Conservation (phyloP, 1,140 invertebrate species). For the Eubasilissa regina region DNA sequence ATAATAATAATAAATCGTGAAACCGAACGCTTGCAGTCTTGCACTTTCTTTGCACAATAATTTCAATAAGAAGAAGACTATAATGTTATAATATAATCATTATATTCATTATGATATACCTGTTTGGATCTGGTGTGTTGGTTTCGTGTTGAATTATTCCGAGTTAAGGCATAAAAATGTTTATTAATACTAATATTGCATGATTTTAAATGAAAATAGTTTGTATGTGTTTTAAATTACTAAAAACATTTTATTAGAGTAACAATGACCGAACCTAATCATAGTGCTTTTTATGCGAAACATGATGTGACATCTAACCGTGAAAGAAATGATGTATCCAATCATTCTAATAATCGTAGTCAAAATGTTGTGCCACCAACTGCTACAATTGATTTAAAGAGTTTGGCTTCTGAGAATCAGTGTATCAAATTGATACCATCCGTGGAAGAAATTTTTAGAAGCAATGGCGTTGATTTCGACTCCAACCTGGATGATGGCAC, state of each 20-base stretch:
- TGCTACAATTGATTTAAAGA: constrained; percentile 46
- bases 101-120: no score
- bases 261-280: constrained; percentile 16
- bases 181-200: no score
- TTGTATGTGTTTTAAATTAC: no score
- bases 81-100: no score
- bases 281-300: constrained; percentile 6
- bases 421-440: constrained; percentile 50
- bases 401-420: constrained; percentile 47
- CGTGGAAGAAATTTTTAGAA: constrained; percentile 48
- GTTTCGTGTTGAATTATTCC: no score
- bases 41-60: no score
- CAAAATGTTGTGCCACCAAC: constrained; percentile 28
- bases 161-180: no score
- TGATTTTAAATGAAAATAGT: no score
- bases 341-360: not conserved
- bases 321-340: constrained; percentile 6
- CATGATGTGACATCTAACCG: constrained; percentile 13
- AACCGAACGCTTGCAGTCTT: no score
- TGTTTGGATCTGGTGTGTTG: no score
- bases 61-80: no score
- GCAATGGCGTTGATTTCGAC: constrained; percentile 43
- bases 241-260: not conserved
- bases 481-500: constrained; percentile 35
- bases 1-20: no score